Evolutionary conservation across 2,888 invertebrate species (phyloP).

Genomic region (Iphiclides podalirius): DNA sequence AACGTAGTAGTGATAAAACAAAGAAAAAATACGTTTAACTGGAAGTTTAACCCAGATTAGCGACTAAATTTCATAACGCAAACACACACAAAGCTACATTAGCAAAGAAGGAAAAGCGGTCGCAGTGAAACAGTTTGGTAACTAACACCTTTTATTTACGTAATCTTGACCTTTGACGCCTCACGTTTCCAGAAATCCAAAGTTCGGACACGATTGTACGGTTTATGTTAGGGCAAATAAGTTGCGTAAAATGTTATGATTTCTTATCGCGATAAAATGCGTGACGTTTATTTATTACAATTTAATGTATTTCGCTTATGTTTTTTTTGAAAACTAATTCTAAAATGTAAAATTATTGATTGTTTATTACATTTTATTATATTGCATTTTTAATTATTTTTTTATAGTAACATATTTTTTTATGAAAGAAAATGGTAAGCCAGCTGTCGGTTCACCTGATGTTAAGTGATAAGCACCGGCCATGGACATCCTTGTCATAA

Average conservation of each 20-base stretch:
- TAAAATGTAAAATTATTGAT: too few relatives aligned
- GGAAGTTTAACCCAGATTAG: slow-evolving; percentile 11
- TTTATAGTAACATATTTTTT: too few relatives aligned
- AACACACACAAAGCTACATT: slow-evolving; percentile 13
- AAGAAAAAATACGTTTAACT: too few relatives aligned
- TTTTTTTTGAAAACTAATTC: not conserved
- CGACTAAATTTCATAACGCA: slow-evolving; percentile 7
- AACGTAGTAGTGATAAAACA: too few relatives aligned
- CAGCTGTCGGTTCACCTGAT: too few relatives aligned
- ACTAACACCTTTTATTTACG: not conserved
- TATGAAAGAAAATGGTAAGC: too few relatives aligned
- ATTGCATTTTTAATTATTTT: too few relatives aligned
- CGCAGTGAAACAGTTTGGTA: slow-evolving; percentile 15
- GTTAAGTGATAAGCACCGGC: too few relatives aligned
- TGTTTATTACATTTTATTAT: too few relatives aligned
- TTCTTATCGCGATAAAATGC: not conserved
- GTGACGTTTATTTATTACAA: too few relatives aligned
- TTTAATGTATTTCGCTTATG: too few relatives aligned
- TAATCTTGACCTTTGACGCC: slow-evolving; percentile 8
- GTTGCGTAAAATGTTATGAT: not conserved
- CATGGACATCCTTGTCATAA: too few relatives aligned
- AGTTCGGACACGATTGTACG: not conserved
- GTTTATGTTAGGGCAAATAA: not conserved
- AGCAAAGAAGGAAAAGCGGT: slow-evolving; percentile 18
- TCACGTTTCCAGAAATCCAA: not conserved